These are phyloP conservation scores for Micromussa lordhowensis DNA, from an alignment of 92 coral and sea anemone genomes.

Conservation along the genomic window DNA sequence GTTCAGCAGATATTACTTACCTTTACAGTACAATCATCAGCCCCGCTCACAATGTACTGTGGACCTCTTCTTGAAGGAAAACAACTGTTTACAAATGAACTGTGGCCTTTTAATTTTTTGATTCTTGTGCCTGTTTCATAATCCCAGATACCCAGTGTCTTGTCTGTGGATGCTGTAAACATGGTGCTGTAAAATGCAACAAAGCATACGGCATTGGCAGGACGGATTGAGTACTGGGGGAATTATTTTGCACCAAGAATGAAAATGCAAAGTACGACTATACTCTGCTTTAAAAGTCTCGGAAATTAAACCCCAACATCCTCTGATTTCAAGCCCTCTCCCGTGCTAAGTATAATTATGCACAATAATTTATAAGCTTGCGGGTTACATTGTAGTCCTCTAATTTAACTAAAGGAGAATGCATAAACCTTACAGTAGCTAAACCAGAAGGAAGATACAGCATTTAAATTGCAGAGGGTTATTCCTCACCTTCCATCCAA, in stretches of 20 bases:
- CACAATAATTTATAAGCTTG: too few species aligned
- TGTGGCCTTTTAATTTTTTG: conserved; percentile 92
- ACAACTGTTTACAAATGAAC: conserved; percentile 94
- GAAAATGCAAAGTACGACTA: too few species aligned
- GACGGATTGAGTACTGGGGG: not conserved
- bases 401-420: too few species aligned
- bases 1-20: conserved; percentile 21
- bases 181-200: conserved; percentile 66
- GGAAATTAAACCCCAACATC: too few species aligned
- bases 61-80: conserved; percentile 97
- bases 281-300: too few species aligned
- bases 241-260: too few species aligned
- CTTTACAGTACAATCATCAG: conserved; percentile 94
- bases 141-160: conserved; percentile 97
- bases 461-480: not conserved
- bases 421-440: too few species aligned
- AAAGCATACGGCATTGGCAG: not conserved
- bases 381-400: too few species aligned
- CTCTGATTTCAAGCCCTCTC: too few species aligned
- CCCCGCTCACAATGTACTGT: conserved; percentile 95
- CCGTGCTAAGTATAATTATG: too few species aligned
- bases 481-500: conserved; percentile 89
- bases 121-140: conserved; percentile 96
- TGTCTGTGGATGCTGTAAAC: conserved; percentile 98
- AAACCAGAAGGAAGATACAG: too few species aligned